Conservation (phyloP, 2,797 vertebrate genomes). For the Anguilla megastoma region DNA sequence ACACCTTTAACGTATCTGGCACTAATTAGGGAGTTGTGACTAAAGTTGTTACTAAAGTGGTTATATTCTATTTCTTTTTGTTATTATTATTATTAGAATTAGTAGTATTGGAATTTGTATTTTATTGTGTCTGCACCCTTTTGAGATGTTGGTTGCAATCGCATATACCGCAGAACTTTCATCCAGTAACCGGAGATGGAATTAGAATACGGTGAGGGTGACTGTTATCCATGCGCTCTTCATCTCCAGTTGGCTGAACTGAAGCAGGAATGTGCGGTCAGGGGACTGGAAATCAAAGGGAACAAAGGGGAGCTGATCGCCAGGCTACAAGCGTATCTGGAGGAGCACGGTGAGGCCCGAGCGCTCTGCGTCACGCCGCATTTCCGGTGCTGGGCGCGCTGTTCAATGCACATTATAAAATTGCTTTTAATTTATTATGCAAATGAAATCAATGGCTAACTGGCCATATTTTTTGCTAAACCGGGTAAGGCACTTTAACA, state of each 20-base stretch:
- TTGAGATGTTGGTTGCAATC: neutral
- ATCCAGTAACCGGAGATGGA: neutral
- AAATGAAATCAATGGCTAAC: too few relatives aligned
- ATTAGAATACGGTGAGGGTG: neutral
- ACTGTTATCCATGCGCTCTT: neutral
- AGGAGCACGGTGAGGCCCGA: constrained; percentile 76
- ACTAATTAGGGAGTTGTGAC: too few relatives aligned
- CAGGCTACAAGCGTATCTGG: constrained; percentile 79
- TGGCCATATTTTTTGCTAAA: too few relatives aligned
- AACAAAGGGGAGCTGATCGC: constrained; percentile 83
- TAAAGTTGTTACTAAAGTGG: too few relatives aligned
- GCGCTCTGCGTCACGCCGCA: neutral
- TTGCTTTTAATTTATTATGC: too few relatives aligned
- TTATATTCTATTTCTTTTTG: too few relatives aligned
- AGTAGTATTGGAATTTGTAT: too few relatives aligned
- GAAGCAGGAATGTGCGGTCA: constrained; percentile 81
- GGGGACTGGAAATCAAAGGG: constrained; percentile 80
- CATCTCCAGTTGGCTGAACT: constrained; percentile 75
- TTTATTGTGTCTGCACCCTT: too few relatives aligned
- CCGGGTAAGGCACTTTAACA: too few relatives aligned
- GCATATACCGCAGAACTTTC: neutral
- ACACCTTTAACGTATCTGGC: too few relatives aligned
- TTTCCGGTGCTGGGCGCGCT: neutral
- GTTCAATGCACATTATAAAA: too few relatives aligned
- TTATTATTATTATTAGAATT: too few relatives aligned